Conservation (phyloP, 1,140 invertebrate genomes). For the Caenorhabditis briggsae region DNA sequence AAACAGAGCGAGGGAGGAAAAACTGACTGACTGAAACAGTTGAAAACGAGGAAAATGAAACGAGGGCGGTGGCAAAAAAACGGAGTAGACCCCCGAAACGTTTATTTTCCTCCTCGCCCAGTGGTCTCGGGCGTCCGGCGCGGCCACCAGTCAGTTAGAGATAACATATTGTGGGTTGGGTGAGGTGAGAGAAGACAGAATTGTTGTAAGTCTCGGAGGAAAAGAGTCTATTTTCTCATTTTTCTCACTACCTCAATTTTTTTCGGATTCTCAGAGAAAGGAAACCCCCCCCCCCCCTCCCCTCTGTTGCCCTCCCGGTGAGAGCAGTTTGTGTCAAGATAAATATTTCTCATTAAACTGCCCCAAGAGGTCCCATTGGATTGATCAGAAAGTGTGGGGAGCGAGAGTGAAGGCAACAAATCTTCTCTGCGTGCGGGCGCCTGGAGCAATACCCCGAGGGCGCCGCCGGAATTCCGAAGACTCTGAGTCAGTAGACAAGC, state of each 20-base stretch:
- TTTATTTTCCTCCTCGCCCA: background rate
- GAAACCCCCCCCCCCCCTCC: too few species aligned
- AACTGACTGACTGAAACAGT: background rate
- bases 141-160: background rate
- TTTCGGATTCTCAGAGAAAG: too few species aligned
- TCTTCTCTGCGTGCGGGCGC: too few species aligned
- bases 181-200: background rate
- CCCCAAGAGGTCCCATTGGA: too few species aligned
- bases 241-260: background rate
- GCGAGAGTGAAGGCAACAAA: too few species aligned
- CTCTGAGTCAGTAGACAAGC: too few species aligned
- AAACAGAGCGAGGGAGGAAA: background rate
- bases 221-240: background rate
- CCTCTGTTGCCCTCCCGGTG: too few species aligned
- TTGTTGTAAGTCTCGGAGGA: background rate
- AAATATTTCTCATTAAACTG: too few species aligned
- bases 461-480: too few species aligned
- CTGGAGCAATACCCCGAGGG: background rate
- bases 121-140: conserved; percentile 8
- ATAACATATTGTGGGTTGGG: background rate
- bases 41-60: background rate
- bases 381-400: too few species aligned
- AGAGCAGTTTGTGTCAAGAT: too few species aligned
- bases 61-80: background rate
- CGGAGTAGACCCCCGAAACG: conserved; percentile 7